Evolutionary conservation across 1,140 invertebrate genomes (phyloP).

Genomic region (Pogonus chalceus): DNA sequence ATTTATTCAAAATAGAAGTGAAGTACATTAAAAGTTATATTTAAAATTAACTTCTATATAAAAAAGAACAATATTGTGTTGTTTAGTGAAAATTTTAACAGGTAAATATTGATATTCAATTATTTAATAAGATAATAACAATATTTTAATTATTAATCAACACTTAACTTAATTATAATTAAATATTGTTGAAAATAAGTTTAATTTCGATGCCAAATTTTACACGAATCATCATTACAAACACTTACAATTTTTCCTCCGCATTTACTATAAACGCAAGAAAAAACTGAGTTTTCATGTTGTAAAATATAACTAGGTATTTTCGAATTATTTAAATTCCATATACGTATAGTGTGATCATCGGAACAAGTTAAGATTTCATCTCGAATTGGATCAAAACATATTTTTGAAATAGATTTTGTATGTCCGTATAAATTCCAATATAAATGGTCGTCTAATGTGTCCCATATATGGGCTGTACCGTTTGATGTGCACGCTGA

Average conservation of each 20-base stretch:
- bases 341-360: constrained; percentile 62
- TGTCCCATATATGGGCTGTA: constrained; percentile 4
- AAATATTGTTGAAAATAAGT: no score
- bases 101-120: no score
- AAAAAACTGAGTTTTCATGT: constrained; percentile 70
- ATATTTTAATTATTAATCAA: no score
- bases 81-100: no score
- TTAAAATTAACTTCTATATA: no score
- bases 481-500: not conserved
- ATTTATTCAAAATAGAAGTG: no score
- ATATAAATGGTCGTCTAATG: not conserved
- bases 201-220: constrained; percentile 41
- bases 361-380: constrained; percentile 61
- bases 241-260: constrained; percentile 68
- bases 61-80: no score
- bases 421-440: constrained; percentile 5
- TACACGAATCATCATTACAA: constrained; percentile 61
- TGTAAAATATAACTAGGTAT: constrained; percentile 59
- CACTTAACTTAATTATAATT: no score
- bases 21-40: no score
- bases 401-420: constrained; percentile 42
- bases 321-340: constrained; percentile 57
- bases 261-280: constrained; percentile 65
- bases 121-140: no score
- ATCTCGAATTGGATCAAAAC: constrained; percentile 65